Evolutionary conservation across 2,888 invertebrate genomes (phyloP).

Genomic region (Frankliniella fusca): DNA sequence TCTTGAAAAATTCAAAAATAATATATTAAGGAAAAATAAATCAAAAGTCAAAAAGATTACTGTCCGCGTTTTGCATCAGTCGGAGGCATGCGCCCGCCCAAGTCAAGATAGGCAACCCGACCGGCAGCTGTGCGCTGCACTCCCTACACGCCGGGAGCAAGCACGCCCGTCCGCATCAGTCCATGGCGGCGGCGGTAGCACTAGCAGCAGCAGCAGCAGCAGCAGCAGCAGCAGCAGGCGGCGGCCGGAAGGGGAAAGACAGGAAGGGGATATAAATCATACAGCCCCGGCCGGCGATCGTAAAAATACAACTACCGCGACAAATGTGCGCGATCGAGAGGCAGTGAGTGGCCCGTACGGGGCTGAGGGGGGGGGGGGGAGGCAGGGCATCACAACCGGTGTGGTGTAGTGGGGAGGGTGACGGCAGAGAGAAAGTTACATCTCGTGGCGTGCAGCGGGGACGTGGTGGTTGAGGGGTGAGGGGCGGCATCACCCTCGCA

Average conservation of each 20-base stretch:
- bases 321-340: background rate
- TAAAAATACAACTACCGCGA: slow-evolving; percentile 18
- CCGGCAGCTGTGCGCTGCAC: background rate
- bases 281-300: slow-evolving; percentile 11
- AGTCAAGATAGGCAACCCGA: background rate
- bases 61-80: too few species aligned
- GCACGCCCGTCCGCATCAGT: background rate
- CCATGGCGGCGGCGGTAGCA: background rate
- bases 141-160: background rate
- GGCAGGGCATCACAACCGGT: background rate
- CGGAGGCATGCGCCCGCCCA: background rate
- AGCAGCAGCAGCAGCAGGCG: too few species aligned
- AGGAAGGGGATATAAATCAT: slow-evolving; percentile 17
- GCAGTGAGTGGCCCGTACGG: background rate
- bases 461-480: too few species aligned
- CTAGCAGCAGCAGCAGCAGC: too few species aligned
- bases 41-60: too few species aligned
- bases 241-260: background rate
- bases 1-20: too few species aligned
- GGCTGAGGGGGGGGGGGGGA: too few species aligned
- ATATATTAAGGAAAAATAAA: too few species aligned
- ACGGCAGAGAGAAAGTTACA: background rate
- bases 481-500: too few species aligned
- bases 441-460: background rate
- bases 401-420: background rate